Base-by-base conservation (phyloP, 64 coral and sea anemone species). In the Montipora cactus region DNA sequence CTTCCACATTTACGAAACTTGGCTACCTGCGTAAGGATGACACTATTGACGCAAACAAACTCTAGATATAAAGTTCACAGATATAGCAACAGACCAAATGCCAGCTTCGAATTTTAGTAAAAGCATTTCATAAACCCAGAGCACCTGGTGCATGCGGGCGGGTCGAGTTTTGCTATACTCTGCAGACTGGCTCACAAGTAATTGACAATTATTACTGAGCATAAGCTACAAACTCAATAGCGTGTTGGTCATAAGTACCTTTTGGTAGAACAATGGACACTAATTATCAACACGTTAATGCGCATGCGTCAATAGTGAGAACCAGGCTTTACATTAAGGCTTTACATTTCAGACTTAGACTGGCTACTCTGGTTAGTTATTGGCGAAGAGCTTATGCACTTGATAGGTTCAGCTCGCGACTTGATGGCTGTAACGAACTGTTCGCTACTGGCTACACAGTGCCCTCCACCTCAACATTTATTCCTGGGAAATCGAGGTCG, bases 401-500 rank as follows among this genome's bases (percentile, higher is more conserved):
- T 80, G 78, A 80, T 80, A 23, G 78, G 50, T 0, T 55, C 78
- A 80, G 48, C 78, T 21, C 14, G 78, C 49, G 78, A 80, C 78
- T 14, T 37, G 37, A 37, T 80, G 53, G 78, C 78, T 80, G 0
- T n/a, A 59, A 4, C 37, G 37, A 37, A 80, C 37, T 37, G 37
- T 37, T 12, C 78, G 11, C 61, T 0, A 64, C 13, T 12, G 61
- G 59, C 79, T 52, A 81, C 79, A 37, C 21, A 81, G 13, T 28
- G 79, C 13, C 79, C 73, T 75, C 4, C 11, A 23, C 73, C 73
- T 75, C 73, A 7, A 75, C 44, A 46, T 45, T 7, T 75, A 11
- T 75, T 75, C 73, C 73, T 75, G 0, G 73, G 73, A 75, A 25
- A 75, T 25, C 73, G 73, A 75, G 73, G 73, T 75, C 73, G 73